These are phyloP conservation scores for Teleogryllus occipitalis DNA, from an alignment of 1,140 invertebrate species.

Conservation along the genomic window DNA sequence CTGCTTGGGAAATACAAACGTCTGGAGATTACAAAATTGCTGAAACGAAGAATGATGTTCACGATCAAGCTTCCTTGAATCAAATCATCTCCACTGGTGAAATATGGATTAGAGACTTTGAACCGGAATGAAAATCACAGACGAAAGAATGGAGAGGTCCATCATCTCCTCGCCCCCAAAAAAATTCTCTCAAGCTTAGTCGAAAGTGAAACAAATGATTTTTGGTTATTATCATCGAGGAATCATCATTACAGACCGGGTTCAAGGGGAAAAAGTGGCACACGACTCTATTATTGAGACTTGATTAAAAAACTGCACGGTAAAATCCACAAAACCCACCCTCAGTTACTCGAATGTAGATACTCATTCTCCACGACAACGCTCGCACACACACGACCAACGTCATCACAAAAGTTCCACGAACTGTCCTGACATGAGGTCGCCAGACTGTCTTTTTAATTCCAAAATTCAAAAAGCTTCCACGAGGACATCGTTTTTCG, in stretches of 20 bases:
- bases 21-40: background rate
- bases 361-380: background rate
- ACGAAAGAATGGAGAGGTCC: background rate
- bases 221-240: background rate
- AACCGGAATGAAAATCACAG: too few relatives aligned
- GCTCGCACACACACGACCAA: background rate
- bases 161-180: background rate
- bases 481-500: background rate
- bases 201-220: background rate
- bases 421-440: too few relatives aligned
- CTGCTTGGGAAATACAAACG: background rate
- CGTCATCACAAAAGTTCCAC: background rate
- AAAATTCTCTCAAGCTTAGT: background rate
- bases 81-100: background rate
- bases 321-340: background rate
- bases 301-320: background rate
- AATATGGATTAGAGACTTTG: background rate
- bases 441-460: too few relatives aligned
- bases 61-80: background rate
- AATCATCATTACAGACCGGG: conserved; percentile 8
- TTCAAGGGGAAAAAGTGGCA: background rate
- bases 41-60: background rate
- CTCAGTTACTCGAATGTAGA: background rate
- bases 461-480: background rate
- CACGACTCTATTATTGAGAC: background rate